phyloP scores from a whole-genome alignment of 2,888 invertebrate genomes.

The Nomada flava region DNA sequence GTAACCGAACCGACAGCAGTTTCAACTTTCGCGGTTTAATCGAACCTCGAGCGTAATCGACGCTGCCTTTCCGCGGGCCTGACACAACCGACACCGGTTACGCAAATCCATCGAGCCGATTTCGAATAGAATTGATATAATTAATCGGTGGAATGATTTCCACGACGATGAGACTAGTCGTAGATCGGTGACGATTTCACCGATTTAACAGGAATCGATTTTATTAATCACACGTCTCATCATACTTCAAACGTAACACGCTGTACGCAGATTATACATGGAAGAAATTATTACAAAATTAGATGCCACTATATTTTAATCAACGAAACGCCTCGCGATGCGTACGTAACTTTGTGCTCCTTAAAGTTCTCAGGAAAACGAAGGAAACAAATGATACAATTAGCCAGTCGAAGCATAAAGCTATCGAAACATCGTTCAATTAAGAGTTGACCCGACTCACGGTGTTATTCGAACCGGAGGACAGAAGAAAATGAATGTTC shows the following conservation, averaged over 20 bases:
- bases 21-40: constrained; percentile 65
- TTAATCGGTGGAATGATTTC: background rate
- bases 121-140: constrained; percentile 38
- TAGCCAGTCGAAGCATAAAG: background rate
- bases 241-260: no score
- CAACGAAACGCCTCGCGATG: no score
- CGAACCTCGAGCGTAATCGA: constrained; percentile 54
- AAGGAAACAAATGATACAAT: no score
- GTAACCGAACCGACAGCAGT: constrained; percentile 52
- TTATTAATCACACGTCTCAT: no score
- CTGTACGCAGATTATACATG: no score
- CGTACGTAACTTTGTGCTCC: background rate
- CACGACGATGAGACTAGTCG: no score
- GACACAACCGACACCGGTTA: constrained; percentile 44
- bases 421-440: constrained; percentile 4
- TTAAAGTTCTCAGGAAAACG: background rate
- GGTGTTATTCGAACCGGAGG: background rate
- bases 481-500: constrained; percentile 15
- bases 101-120: constrained; percentile 44
- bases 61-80: constrained; percentile 42
- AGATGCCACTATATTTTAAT: no score
- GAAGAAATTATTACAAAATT: no score
- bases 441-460: constrained; percentile 21
- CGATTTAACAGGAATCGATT: no score
- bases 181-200: no score